phyloP scores from a whole-genome alignment of 2,797 vertebrate species.

The Etheostoma perlongum region DNA sequence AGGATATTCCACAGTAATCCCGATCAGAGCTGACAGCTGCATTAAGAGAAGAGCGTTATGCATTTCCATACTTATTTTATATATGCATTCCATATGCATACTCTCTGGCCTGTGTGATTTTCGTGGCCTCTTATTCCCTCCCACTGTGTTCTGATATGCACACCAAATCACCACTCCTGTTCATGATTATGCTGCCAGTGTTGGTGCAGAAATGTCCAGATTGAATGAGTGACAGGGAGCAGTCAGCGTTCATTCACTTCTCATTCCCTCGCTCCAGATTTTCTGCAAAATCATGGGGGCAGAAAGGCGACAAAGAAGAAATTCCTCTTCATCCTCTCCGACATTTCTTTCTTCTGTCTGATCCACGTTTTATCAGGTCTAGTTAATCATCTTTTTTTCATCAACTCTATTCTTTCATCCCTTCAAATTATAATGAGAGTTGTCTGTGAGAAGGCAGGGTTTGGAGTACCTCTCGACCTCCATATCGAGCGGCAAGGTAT shows the following conservation, averaged over 20 bases:
- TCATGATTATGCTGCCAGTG: constrained; percentile 12
- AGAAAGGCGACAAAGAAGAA: constrained; percentile 8
- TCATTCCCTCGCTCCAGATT: not conserved
- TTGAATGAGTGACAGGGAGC: constrained; percentile 24
- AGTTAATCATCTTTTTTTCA: constrained; percentile 54
- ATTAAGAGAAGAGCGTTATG: constrained; percentile 37
- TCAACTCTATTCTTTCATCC: constrained; percentile 52
- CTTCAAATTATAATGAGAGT: constrained; percentile 59
- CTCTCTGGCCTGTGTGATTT: constrained; percentile 20
- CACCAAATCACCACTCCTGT: constrained; percentile 23
- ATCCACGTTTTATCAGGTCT: constrained; percentile 42
- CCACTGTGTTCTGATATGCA: constrained; percentile 23
- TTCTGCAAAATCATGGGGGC: not conserved
- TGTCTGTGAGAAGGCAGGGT: constrained; percentile 41
- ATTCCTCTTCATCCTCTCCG: constrained; percentile 12
- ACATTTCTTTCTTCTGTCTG: constrained; percentile 40
- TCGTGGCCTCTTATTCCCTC: constrained; percentile 3
- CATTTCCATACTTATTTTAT: constrained; percentile 50
- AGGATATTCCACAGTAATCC: constrained; percentile 40
- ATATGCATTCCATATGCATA: constrained; percentile 31
- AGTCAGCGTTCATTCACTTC: constrained; percentile 6
- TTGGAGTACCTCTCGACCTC: constrained; percentile 19
- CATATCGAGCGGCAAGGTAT: constrained; percentile 4
- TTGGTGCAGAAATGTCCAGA: constrained; percentile 27
- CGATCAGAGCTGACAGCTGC: constrained; percentile 52